A percentile compares a stretch with the other conserved stretches of the same genome.
Evolutionary conservation across 2,888 invertebrate genomes (phyloP).

Genomic region (Cybosia mesomella): DNA sequence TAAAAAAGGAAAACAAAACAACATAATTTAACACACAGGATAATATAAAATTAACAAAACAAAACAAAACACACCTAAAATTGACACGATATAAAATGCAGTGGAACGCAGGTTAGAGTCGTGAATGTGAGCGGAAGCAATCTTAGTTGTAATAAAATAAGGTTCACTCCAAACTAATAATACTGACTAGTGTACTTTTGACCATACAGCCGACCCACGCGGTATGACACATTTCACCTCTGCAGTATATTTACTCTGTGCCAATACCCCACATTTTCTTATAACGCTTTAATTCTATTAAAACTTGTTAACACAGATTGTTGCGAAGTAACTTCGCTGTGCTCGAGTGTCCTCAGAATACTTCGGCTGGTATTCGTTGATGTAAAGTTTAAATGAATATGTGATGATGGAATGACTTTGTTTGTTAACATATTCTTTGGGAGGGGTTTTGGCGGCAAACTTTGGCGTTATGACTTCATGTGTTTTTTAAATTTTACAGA

Average conservation of each 20-base stretch:
- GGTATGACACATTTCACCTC: not conserved
- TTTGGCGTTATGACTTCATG: not conserved
- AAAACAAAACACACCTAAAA: no score
- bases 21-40: no score
- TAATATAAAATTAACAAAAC: no score
- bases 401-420: constrained; percentile 15
- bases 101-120: no score
- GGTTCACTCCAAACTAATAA: no score
- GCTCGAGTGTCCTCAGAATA: not conserved
- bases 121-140: no score
- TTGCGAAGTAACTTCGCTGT: constrained; percentile 8
- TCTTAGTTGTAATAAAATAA: no score
- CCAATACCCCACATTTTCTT: constrained; percentile 13
- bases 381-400: constrained; percentile 17
- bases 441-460: not conserved
- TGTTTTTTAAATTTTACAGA: not conserved
- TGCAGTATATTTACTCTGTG: not conserved
- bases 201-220: no score
- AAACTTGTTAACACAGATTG: constrained; percentile 17
- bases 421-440: constrained; percentile 10
- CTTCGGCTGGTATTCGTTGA: constrained; percentile 6
- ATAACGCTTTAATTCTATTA: constrained; percentile 12
- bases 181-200: no score
- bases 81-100: no score
- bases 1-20: no score